Evolutionary conservation across 2,797 vertebrate genomes (phyloP).

Genomic region (Neosalanx taihuensis): DNA sequence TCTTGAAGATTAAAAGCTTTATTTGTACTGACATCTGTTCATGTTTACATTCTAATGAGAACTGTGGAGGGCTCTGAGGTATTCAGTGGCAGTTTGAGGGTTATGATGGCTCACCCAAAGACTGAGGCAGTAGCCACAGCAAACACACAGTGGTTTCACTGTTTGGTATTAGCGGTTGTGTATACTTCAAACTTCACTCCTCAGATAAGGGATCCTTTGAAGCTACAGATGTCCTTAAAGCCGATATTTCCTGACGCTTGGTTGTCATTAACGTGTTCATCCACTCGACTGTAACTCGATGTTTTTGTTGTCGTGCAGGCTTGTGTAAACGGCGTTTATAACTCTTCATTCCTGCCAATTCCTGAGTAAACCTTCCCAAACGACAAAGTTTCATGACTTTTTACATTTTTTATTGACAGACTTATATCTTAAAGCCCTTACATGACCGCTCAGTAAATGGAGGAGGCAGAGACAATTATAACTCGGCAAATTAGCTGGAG

Average conservation of each 20-base stretch:
- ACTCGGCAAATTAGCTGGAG: not conserved
- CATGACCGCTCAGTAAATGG: not conserved
- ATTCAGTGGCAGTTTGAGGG: not conserved
- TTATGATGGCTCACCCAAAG: conserved; percentile 6
- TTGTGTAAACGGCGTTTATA: too few species aligned
- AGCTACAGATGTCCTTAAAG: not conserved
- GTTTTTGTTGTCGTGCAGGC: too few species aligned
- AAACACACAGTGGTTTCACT: conserved; percentile 1
- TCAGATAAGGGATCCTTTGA: not conserved
- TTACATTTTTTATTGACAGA: not conserved
- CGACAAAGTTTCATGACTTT: not conserved
- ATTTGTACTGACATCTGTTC: conserved; percentile 4
- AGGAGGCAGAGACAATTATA: not conserved
- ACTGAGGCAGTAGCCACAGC: not conserved
- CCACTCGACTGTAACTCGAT: too few species aligned
- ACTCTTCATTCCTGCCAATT: too few species aligned
- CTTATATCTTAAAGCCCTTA: not conserved
- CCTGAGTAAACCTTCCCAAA: not conserved
- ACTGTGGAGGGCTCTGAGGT: not conserved
- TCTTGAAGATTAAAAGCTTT: not conserved
- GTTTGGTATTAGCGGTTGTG: conserved; percentile 12
- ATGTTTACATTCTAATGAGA: conserved; percentile 5
- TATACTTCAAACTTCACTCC: not conserved
- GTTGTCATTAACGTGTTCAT: too few species aligned
- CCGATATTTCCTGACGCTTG: too few species aligned